phyloP scores from a whole-genome alignment of 1,140 invertebrate species.

The Drosophila kurseongensis region DNA sequence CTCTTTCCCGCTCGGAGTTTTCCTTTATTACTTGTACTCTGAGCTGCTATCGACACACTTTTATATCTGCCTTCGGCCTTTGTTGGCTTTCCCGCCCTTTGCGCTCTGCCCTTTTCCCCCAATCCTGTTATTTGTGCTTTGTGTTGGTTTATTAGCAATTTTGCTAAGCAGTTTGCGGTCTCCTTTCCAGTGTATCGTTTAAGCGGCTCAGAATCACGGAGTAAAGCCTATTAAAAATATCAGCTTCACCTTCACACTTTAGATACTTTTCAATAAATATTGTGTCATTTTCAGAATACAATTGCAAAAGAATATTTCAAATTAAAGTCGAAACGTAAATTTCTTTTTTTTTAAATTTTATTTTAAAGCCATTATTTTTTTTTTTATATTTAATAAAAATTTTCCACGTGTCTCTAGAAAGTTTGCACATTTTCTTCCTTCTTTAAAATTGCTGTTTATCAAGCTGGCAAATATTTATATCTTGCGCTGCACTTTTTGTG shows the following conservation, averaged over 20 bases:
- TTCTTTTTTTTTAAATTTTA: no score
- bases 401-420: neutral
- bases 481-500: conserved; percentile 17
- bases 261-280: no score
- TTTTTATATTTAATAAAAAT: neutral
- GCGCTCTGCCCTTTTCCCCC: neutral
- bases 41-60: conserved; percentile 69
- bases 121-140: conserved; percentile 35
- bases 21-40: conserved; percentile 62
- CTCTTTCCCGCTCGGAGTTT: conserved; percentile 9
- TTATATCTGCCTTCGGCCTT: conserved; percentile 53
- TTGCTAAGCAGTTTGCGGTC: conserved; percentile 48
- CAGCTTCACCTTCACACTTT: no score
- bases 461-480: conserved; percentile 33
- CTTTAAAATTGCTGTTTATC: conserved; percentile 41
- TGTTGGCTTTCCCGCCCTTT: conserved; percentile 14
- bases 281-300: no score
- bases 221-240: neutral
- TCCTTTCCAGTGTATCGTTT: conserved; percentile 43
- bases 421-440: conserved; percentile 3
- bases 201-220: conserved; percentile 18
- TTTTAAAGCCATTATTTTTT: no score
- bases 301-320: no score
- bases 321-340: no score
- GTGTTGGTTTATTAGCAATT: conserved; percentile 73